These are phyloP conservation scores for Parotocinclus haroldoi DNA, from an alignment of 2,797 vertebrate genomes.

Conservation along the genomic window DNA sequence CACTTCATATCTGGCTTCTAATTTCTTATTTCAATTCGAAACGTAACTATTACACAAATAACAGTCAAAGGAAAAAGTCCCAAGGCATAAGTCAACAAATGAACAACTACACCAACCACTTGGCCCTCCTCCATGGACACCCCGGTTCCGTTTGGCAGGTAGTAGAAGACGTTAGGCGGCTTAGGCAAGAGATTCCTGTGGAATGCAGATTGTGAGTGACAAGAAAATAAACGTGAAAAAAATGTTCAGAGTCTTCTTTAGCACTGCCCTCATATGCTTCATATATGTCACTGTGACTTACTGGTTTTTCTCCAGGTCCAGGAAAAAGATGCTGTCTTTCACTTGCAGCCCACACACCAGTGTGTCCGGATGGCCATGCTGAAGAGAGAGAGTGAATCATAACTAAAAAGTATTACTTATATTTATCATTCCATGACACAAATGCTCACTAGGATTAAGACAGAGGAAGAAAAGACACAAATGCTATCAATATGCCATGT, in stretches of 20 bases:
- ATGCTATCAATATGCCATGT: too few relatives aligned
- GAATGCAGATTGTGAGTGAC: constrained; percentile 18
- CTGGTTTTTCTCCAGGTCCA: constrained; percentile 85
- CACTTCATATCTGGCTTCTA: too few relatives aligned
- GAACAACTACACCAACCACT: constrained; percentile 53
- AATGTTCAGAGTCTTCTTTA: background rate
- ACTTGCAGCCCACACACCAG: constrained; percentile 74
- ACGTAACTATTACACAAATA: too few relatives aligned
- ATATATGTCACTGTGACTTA: constrained; percentile 61
- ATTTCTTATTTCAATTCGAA: too few relatives aligned
- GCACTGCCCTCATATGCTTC: constrained; percentile 6
- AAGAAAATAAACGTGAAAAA: constrained; percentile 13
- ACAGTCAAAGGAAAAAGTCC: too few relatives aligned
- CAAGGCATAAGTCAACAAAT: background rate
- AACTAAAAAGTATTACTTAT: background rate
- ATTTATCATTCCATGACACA: too few relatives aligned
- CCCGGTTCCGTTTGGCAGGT: constrained; percentile 78
- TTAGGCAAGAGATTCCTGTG: constrained; percentile 74
- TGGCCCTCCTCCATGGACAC: constrained; percentile 57
- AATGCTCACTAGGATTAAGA: too few relatives aligned
- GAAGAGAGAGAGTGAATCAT: constrained; percentile 26
- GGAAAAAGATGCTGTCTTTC: constrained; percentile 62
- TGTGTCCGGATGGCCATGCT: constrained; percentile 68
- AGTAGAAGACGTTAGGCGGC: constrained; percentile 73
- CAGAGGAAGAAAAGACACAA: too few relatives aligned